Base-by-base conservation (phyloP, 1,140 invertebrate genomes). In the Conus betulinus region DNA sequence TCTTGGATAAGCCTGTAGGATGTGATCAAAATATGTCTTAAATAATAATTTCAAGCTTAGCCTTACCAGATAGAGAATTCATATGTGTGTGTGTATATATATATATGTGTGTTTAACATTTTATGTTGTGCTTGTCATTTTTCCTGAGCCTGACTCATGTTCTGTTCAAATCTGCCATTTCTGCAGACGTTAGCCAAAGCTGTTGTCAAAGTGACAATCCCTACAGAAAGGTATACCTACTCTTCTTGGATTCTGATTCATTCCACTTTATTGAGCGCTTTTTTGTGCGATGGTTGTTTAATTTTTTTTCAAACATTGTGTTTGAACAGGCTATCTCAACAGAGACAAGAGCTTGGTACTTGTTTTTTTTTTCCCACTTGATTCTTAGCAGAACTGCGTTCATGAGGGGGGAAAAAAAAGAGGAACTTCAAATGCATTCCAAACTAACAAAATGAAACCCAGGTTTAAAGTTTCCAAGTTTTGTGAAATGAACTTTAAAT, bases 201-300 rank as follows among this genome's bases (percentile, higher is more conserved):
- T 89, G 97, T 98, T 95, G 98, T 99, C 91, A 99, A 99, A 97
- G 99, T 99, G 93, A 98, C 99, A 94, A 98, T 99, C 95, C 99
- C 99, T 91, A 99, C 98, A 91, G 99, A 99, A 96, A 97, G 97
- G 97, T 97, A 95, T 93, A 93, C 84, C 76, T 97, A 96, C 95
- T 39, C 51, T 53, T 81, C 79, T 81, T 81, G 39, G 79, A 81
- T 81, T 81, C 79, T 81, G 39, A 39, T 53, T 81, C 79, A 81
- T 81, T 81, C 79, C 39, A 7, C 25, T 39, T 81, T 53, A 81
- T 7, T 81, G 79, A 81, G 7, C 17, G 17, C 51, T 23, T 39
- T 79, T 79, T 52, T 81, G 79, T 81, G 79, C 51, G 51, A 53
- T 81, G 27, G 10, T 81, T 39, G 39, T 39, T 39, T 39, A 39